A percentile compares a stretch with the other conserved stretches of the same genome.
These are phyloP conservation scores for Dendrocincla tyrannina DNA, from an alignment of 2,797 vertebrate species.

Conservation along the genomic window DNA sequence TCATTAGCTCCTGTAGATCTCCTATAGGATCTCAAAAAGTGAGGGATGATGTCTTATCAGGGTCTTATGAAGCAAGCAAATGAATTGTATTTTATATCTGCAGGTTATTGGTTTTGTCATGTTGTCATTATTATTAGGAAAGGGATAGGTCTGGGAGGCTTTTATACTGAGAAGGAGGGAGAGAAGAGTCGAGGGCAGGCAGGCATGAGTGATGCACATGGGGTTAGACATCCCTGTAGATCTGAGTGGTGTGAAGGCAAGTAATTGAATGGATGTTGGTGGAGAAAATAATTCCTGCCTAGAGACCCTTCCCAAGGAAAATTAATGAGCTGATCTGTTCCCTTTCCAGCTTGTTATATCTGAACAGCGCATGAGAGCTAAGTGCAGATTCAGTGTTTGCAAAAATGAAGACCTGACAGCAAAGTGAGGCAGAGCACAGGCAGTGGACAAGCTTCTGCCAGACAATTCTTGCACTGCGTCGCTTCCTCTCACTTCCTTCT, in stretches of 20 bases:
- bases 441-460: conserved; percentile 13
- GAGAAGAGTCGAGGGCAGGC: conserved; percentile 44
- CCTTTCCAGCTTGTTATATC: conserved; percentile 46
- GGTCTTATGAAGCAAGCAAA: conserved; percentile 41
- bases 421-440: background rate
- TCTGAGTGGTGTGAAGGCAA: conserved; percentile 58
- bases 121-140: conserved; percentile 63
- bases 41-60: background rate
- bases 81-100: conserved; percentile 40
- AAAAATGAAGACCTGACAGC: conserved; percentile 38
- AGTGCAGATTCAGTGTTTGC: conserved; percentile 26
- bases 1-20: conserved; percentile 48
- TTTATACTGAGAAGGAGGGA: background rate
- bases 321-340: conserved; percentile 32
- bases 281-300: conserved; percentile 51
- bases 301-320: conserved; percentile 47
- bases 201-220: conserved; percentile 54
- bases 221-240: conserved; percentile 59
- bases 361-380: background rate
- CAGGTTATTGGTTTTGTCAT: conserved; percentile 69
- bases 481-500: background rate
- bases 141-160: conserved; percentile 49
- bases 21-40: conserved; percentile 36
- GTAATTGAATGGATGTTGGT: conserved; percentile 62
- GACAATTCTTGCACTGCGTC: background rate